Base-by-base conservation (phyloP, 2,888 invertebrate genomes). In the Pyrocoelia pectoralis region DNA sequence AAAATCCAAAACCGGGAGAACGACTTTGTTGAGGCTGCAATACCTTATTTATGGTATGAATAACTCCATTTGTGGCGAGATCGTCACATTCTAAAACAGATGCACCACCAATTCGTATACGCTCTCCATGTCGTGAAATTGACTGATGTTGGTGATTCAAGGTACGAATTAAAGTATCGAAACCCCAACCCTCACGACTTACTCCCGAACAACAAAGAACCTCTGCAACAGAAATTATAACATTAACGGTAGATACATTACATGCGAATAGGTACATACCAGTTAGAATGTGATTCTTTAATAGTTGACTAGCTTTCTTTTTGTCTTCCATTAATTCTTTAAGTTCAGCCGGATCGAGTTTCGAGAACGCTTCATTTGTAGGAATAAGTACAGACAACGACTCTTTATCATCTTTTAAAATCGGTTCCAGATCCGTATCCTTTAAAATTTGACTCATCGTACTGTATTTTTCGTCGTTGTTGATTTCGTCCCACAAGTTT, bases 321-420 rank as follows among this genome's bases (percentile, higher is more conserved):
- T 82, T 83, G 73, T 86, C 82, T 56, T 82, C 81, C 60, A 79
- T 70, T 33, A 87, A 71, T 28, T 78, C 77, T 24, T 82, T 80
- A 58, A 85, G 73, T 41, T 82, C 81, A 17, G 80, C 80, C 55
- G 83, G 82, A 1, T 82, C 81, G 40, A 87, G 71, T 41, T 80
- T 79, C 24, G 83, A 81, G 72, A 87, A 85, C 3, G 84, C 85
- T 69, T 84, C 80, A 70, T 88, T 84, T 8, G 84, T 84, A 1
- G 87, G 87, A 3, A 87, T 88, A 60, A 88, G 80, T 49, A 88
- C 77, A 0, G 88, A 87, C 58, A 85, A 79, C 0, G 85, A 83
- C 40, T 82, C 76, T 51, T 81, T 81, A 12, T 73, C 72, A 65
- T 80, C 78, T 52, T 78, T 74, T 52, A 87, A 73, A 17, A 81